Base-by-base conservation (phyloP, 2,888 invertebrate species). In the Venusia cambrica region DNA sequence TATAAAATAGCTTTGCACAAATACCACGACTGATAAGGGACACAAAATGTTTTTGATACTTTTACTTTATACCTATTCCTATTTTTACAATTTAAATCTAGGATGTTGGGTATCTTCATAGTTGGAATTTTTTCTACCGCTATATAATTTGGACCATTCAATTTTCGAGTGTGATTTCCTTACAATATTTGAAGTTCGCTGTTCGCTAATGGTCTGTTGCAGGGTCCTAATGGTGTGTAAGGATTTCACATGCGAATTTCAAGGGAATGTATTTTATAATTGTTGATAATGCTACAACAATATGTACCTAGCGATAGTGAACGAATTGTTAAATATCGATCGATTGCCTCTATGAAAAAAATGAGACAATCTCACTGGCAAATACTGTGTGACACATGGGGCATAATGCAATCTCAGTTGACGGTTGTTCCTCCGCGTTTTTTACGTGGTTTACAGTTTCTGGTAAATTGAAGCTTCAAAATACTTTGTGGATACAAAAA, bases 21-120 rank as follows among this genome's bases (percentile, higher is more conserved):
- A 85, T 73, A 74, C 76, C 71, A 76, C 66, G 85, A 85, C 85
- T 85, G 85, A 85, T 71, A 81, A 62, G 85, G 85, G 85, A 85
- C 85, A 83, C 85, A 85, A 77, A 73, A 80, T 68, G 73, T 83
- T 85, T 84, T 85, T 83, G 83, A 84, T 78, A 78, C 76, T 77
- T 83, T 75, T 75, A 66, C 64, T 78, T 80, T 80, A 64, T 73
- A 83, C 74, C 74, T 70, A 67, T 73, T 77, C 71, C 71, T 77
- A 67, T 66, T 73, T 77, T 61, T 73, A 68, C 66, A 73, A 71
- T 55, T 54, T 49, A 51, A 62, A 57, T 59, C 48, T 69, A 66
- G 61, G 62, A 52, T 62, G 62, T 79, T 75, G 57, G 45, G 61
- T 47, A 54, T 68, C 70, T 69, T 76, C 72, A 71, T 71, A 68